Percentiles rank a stretch among this genome's conserved stretches.
phyloP scores from a whole-genome alignment of 2,113 vertebrate genomes.

The Coptodon rendalli region DNA sequence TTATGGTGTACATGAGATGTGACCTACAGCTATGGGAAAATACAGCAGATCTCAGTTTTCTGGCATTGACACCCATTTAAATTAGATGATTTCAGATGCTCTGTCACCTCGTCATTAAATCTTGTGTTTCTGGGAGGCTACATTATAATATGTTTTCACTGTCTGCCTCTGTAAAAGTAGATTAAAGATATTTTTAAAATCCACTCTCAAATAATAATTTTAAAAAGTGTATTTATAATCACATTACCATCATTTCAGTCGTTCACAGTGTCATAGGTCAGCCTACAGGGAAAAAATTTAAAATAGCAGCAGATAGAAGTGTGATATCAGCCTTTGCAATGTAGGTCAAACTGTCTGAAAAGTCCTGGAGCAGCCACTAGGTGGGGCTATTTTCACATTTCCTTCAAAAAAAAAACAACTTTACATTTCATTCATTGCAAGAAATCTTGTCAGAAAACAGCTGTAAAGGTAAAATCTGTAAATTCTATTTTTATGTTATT shows the following conservation, averaged over 20 bases:
- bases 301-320: not conserved
- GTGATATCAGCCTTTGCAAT: too few species aligned
- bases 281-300: fast-evolving
- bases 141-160: not conserved
- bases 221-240: not conserved
- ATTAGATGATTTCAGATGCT: not conserved
- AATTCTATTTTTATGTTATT: not conserved
- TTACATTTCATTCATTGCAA: not conserved
- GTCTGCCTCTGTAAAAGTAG: not conserved
- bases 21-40: not conserved
- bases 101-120: not conserved
- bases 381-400: not conserved
- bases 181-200: not conserved
- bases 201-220: not conserved
- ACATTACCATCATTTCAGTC: not conserved
- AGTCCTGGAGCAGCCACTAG: not conserved
- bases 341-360: not conserved
- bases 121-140: not conserved
- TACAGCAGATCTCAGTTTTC: not conserved
- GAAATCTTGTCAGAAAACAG: not conserved
- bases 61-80: not conserved
- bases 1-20: not conserved
- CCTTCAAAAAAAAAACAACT: not conserved
- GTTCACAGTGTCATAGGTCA: not conserved
- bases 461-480: not conserved